These are phyloP conservation scores for Stegodyphus dumicola DNA, from an alignment of 1,140 invertebrate species.

Conservation along the genomic window DNA sequence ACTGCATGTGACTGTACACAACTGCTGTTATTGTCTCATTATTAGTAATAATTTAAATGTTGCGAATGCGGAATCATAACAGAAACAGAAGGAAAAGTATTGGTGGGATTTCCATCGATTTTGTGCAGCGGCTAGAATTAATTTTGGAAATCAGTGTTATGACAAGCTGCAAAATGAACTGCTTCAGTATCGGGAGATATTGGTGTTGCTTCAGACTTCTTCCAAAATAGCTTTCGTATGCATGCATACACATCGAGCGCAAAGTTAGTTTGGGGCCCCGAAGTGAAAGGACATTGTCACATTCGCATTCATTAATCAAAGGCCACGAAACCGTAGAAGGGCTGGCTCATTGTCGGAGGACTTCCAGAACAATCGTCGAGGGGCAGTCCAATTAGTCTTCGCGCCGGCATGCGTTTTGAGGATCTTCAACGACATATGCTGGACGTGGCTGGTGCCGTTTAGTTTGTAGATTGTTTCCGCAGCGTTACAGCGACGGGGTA, in stretches of 20 bases:
- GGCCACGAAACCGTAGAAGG: constrained; percentile 21
- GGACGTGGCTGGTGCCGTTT: constrained; percentile 32
- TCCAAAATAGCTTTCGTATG: not conserved
- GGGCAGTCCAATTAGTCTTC: constrained; percentile 43
- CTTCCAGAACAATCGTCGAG: constrained; percentile 36
- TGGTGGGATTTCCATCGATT: no score
- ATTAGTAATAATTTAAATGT: no score
- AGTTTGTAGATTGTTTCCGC: constrained; percentile 11
- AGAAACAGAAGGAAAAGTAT: no score
- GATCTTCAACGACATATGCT: constrained; percentile 33
- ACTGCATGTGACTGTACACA: no score
- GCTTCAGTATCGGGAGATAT: no score
- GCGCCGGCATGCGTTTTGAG: constrained; percentile 19
- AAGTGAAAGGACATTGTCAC: constrained; percentile 23
- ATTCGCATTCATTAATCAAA: constrained; percentile 40
- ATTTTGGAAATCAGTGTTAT: no score
- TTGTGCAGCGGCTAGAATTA: no score
- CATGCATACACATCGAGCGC: not conserved
- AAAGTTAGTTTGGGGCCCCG: not conserved
- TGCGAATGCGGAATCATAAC: no score
- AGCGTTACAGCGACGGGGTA: not conserved
- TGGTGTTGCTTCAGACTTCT: not conserved
- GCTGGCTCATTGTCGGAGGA: constrained; percentile 34
- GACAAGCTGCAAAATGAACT: no score
- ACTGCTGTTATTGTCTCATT: no score